These are phyloP conservation scores for Shinisaurus crocodilurus DNA, from an alignment of 2,113 vertebrate species.

Conservation along the genomic window DNA sequence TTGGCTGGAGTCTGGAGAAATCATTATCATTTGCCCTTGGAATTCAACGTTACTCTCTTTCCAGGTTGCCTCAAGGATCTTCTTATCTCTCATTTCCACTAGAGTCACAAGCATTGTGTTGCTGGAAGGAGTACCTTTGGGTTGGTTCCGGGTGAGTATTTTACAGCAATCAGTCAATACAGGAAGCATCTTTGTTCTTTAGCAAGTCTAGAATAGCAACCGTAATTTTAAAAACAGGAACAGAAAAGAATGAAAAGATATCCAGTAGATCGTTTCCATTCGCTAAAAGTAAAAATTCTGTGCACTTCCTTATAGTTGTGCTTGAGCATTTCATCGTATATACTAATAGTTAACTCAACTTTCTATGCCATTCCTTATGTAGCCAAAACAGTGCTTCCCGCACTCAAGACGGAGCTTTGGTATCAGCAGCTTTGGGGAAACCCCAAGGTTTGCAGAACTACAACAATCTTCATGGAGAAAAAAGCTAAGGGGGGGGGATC, in stretches of 20 bases:
- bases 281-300: neutral
- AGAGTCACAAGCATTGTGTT: conserved; percentile 70
- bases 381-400: too few relatives aligned
- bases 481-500: too few relatives aligned
- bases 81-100: conserved; percentile 74
- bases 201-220: conserved; percentile 46
- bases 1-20: conserved; percentile 71
- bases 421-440: too few relatives aligned
- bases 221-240: conserved; percentile 22
- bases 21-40: conserved; percentile 72
- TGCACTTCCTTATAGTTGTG: neutral
- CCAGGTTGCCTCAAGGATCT: conserved; percentile 71
- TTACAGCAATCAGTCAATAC: conserved; percentile 59
- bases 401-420: too few relatives aligned
- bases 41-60: conserved; percentile 68
- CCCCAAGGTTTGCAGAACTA: too few relatives aligned
- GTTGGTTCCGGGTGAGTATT: conserved; percentile 67
- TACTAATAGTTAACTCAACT: too few relatives aligned
- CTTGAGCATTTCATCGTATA: neutral
- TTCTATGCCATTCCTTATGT: too few relatives aligned
- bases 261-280: conserved; percentile 52
- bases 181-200: conserved; percentile 53
- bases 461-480: too few relatives aligned
- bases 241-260: conserved; percentile 55
- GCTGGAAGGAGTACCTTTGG: conserved; percentile 69